Conservation (phyloP, 2,797 vertebrate species). For the Picus viridis region DNA sequence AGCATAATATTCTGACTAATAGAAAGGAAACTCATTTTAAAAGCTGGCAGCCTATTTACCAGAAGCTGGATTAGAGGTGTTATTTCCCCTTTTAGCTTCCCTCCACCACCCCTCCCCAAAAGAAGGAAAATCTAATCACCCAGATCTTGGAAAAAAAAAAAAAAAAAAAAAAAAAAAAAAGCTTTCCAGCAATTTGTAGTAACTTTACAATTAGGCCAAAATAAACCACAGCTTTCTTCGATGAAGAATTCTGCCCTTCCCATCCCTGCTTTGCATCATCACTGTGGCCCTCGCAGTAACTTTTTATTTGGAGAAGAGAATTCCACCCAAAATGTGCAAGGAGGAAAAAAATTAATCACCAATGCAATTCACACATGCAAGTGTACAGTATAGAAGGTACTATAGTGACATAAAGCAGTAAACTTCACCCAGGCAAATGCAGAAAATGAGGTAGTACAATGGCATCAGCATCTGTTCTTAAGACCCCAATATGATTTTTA, state of each 20-base stretch:
- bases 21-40: slow-evolving; percentile 89
- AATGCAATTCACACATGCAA: not conserved
- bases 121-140: slow-evolving; percentile 82
- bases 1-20: slow-evolving; percentile 96
- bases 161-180: slow-evolving; percentile 76
- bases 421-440: not conserved
- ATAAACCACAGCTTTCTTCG: slow-evolving; percentile 78
- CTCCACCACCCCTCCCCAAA: slow-evolving; percentile 64
- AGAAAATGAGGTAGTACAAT: not conserved
- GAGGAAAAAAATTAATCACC: not conserved
- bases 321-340: slow-evolving; percentile 26
- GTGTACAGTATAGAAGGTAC: slow-evolving; percentile 1
- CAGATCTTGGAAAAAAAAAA: slow-evolving; percentile 74
- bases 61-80: slow-evolving; percentile 88
- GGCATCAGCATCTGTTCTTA: not conserved
- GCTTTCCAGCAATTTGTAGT: slow-evolving; percentile 81
- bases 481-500: not conserved
- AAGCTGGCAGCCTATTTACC: slow-evolving; percentile 86
- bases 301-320: slow-evolving; percentile 55
- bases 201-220: slow-evolving; percentile 84
- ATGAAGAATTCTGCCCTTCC: slow-evolving; percentile 70
- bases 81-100: slow-evolving; percentile 86
- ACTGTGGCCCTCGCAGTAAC: slow-evolving; percentile 2
- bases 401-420: not conserved
- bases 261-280: not conserved